phyloP scores from a whole-genome alignment of 1,140 invertebrate species.

The Neodiprion fabricii region DNA sequence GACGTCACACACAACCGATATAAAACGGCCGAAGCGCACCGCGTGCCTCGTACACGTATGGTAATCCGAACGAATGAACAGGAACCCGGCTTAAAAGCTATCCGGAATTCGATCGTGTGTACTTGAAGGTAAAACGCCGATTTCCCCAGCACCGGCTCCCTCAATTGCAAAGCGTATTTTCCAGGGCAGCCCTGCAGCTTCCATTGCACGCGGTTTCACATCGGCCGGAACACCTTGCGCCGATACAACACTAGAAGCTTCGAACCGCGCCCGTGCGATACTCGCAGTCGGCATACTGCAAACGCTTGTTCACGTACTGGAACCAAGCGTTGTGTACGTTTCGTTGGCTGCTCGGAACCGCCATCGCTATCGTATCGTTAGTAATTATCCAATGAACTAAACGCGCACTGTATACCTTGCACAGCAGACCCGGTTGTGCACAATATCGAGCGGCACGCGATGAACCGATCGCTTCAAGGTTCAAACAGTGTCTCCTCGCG shows the following conservation, averaged over 20 bases:
- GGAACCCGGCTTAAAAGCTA: background rate
- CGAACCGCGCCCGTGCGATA: too few relatives aligned
- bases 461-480: background rate
- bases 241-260: too few relatives aligned
- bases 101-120: background rate
- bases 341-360: background rate
- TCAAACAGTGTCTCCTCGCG: too few relatives aligned
- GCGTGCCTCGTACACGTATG: background rate
- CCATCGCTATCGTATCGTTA: background rate
- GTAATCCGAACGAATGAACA: background rate
- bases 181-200: too few relatives aligned
- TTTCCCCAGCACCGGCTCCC: too few relatives aligned
- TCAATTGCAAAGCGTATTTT: too few relatives aligned
- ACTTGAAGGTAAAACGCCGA: background rate
- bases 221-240: too few relatives aligned
- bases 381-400: conserved; percentile 1
- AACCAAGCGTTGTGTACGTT: too few relatives aligned
- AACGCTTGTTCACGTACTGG: too few relatives aligned
- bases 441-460: background rate
- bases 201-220: too few relatives aligned
- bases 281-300: too few relatives aligned
- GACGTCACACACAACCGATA: background rate
- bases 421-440: background rate
- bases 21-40: background rate
- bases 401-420: background rate